Conservation (phyloP, 2,113 vertebrate species). For the Propithecus coquereli region DNA sequence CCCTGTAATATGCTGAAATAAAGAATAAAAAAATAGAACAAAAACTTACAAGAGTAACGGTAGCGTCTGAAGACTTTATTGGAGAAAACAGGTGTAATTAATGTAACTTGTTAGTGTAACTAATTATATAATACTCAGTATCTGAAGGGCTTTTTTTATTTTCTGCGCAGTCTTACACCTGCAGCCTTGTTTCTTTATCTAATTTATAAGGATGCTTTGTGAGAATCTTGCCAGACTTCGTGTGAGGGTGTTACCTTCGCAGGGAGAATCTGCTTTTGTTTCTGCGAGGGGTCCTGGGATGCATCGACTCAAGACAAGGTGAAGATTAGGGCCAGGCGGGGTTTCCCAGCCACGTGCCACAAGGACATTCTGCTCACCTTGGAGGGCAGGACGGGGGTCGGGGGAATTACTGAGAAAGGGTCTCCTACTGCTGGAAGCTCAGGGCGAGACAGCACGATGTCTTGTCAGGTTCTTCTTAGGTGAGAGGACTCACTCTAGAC, state of each 20-base stretch:
- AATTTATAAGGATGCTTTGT: neutral
- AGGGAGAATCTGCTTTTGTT: neutral
- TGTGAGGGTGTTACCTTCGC: no score
- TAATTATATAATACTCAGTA: neutral
- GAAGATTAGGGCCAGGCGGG: neutral
- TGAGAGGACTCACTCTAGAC: neutral
- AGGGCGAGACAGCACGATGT: rapidly evolving
- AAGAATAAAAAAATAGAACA: no score
- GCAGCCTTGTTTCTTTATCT: neutral
- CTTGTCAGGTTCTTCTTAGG: neutral
- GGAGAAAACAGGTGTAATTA: neutral
- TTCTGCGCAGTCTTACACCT: neutral
- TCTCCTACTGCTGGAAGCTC: neutral
- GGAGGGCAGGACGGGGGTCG: neutral
- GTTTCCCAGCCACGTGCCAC: neutral
- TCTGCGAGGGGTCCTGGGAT: neutral
- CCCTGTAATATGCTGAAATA: no score
- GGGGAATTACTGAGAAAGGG: rapidly evolving
- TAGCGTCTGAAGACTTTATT: neutral
- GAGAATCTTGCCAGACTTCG: neutral
- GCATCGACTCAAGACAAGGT: neutral
- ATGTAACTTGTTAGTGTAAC: neutral
- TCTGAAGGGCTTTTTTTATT: neutral
- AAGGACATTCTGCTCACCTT: rapidly evolving
- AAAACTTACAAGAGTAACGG: neutral